phyloP scores from a whole-genome alignment of 2,113 vertebrate genomes.

The Catharus minimus region DNA sequence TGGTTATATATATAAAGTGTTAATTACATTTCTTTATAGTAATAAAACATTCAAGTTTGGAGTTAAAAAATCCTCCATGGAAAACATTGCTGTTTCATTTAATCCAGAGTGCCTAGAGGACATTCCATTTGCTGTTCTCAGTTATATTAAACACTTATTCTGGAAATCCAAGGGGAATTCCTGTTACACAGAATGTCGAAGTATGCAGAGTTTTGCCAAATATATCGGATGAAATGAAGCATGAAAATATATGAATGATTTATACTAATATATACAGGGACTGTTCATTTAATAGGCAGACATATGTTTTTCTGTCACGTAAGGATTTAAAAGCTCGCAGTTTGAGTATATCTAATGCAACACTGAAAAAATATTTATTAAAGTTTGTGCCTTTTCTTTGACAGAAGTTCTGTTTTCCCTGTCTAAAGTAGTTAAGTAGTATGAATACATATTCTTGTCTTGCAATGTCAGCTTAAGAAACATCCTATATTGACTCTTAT shows the following conservation, averaged over 20 bases:
- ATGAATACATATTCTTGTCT: neutral
- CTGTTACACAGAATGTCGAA: neutral
- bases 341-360: neutral
- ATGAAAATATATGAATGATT: neutral
- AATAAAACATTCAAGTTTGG: neutral
- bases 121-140: neutral
- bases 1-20: neutral
- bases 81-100: conserved; percentile 12
- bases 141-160: neutral
- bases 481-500: neutral
- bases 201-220: neutral
- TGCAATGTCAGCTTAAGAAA: neutral
- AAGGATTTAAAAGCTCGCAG: neutral
- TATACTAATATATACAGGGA: neutral
- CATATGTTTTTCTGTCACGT: neutral
- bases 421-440: neutral
- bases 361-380: neutral
- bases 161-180: neutral
- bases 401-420: neutral
- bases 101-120: neutral
- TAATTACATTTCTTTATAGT: conserved; percentile 11
- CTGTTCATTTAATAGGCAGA: neutral
- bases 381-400: neutral
- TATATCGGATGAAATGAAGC: neutral
- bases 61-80: neutral